A percentile compares a stretch with the other conserved stretches of the same genome.
These are phyloP conservation scores for Heterohyrax brucei DNA, from an alignment of 2,797 vertebrate genomes.

Conservation along the genomic window DNA sequence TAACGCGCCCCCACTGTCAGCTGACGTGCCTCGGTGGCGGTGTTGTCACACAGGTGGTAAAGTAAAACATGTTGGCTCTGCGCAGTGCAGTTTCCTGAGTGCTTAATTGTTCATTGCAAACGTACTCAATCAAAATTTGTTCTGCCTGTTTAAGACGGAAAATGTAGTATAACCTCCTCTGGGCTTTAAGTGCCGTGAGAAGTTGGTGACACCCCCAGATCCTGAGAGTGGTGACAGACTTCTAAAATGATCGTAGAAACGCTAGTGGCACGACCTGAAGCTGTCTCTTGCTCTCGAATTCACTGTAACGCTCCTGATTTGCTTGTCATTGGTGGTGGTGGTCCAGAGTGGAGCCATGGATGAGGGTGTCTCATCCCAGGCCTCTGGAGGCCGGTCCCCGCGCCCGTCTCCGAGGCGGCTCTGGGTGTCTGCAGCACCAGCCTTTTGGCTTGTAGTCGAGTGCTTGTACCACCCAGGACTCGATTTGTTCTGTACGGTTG, in stretches of 20 bases:
- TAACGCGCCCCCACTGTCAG: background rate
- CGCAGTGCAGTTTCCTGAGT: background rate
- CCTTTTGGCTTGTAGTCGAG: too few species aligned
- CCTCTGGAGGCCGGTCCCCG: too few species aligned
- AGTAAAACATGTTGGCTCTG: background rate
- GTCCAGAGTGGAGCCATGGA: too few species aligned
- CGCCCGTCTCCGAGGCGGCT: too few species aligned
- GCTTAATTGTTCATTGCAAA: conserved; percentile 6
- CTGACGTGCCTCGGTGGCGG: background rate
- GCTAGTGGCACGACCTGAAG: background rate
- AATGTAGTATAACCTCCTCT: background rate
- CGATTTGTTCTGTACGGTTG: background rate
- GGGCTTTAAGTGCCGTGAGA: conserved; percentile 25
- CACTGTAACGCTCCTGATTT: background rate
- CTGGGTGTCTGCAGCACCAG: too few species aligned
- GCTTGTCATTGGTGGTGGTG: background rate
- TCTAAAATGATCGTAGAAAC: background rate
- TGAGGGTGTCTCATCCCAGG: too few species aligned
- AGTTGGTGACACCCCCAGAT: background rate
- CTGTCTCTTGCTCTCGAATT: background rate
- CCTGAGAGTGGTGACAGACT: background rate
- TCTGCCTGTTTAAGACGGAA: conserved; percentile 57
- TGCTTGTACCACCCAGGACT: too few species aligned
- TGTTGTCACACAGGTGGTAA: background rate
- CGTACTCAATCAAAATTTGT: conserved; percentile 27